These are phyloP conservation scores for Tetropium fuscum DNA, from an alignment of 2,888 invertebrate species.

Conservation along the genomic window DNA sequence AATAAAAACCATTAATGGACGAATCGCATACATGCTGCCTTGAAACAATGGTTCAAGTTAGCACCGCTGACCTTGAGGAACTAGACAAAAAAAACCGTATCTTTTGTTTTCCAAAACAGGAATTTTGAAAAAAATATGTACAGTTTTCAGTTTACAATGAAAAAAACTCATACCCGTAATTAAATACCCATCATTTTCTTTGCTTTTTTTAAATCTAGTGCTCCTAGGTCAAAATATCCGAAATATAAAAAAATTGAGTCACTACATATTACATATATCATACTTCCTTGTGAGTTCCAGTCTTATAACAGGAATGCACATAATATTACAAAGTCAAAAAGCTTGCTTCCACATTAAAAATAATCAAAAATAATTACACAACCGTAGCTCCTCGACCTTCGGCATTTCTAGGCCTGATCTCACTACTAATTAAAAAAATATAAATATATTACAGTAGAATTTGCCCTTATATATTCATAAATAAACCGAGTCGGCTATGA, in stretches of 20 bases:
- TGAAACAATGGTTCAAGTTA: constrained; percentile 3
- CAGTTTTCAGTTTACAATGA: too few species aligned
- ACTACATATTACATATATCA: background rate
- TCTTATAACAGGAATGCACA: constrained; percentile 14
- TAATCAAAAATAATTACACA: background rate
- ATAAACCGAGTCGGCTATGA: background rate
- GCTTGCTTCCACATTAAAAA: background rate
- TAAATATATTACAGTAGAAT: constrained; percentile 10
- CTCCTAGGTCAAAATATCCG: too few species aligned
- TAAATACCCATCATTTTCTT: too few species aligned
- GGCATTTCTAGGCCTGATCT: constrained; percentile 3
- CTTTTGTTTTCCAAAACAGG: background rate
- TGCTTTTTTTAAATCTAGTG: too few species aligned
- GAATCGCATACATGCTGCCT: constrained; percentile 7
- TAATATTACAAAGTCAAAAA: background rate
- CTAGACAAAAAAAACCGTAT: background rate
- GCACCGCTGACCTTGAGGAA: too few species aligned
- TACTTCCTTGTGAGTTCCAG: constrained; percentile 6
- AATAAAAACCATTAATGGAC: constrained; percentile 19
- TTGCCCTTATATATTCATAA: background rate
- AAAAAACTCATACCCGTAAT: too few species aligned
- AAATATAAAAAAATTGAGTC: too few species aligned
- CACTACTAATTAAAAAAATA: background rate
- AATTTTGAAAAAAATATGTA: too few species aligned
- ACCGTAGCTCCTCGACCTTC: background rate